Percentiles rank a stretch among this genome's conserved stretches.
Conservation (phyloP, 2,113 vertebrate species). For the Copsychus sechellarum region DNA sequence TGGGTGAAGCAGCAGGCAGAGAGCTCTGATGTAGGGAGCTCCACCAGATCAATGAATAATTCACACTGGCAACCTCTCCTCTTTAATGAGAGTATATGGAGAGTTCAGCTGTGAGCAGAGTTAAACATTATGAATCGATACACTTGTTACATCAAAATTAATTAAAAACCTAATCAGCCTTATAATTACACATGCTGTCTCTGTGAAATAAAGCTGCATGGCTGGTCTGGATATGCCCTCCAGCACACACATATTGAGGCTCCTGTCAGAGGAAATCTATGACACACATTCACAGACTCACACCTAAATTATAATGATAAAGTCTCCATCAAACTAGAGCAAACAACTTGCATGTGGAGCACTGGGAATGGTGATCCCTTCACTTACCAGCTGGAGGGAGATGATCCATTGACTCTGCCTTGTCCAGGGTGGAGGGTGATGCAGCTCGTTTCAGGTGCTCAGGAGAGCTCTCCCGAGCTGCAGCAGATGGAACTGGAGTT, state of each 20-base stretch:
- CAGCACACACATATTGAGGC: neutral
- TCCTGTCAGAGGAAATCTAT: neutral
- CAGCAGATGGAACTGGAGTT: conserved; percentile 24
- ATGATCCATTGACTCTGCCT: conserved; percentile 41
- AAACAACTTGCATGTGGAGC: neutral
- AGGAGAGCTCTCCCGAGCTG: conserved; percentile 18
- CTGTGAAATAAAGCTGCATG: neutral
- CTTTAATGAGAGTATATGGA: neutral
- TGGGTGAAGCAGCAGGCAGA: neutral
- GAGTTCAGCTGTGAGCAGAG: conserved; percentile 5
- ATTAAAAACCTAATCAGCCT: conserved; percentile 37
- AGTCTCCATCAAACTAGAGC: neutral
- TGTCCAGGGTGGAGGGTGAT: neutral
- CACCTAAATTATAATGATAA: neutral
- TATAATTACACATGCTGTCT: conserved; percentile 11
- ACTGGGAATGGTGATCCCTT: neutral
- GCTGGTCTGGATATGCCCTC: neutral
- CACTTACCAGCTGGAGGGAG: conserved; percentile 68
- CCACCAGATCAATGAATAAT: neutral
- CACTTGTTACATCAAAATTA: conserved; percentile 14
- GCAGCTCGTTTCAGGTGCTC: neutral
- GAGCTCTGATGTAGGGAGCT: neutral
- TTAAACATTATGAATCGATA: neutral
- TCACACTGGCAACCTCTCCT: neutral
- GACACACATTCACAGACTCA: neutral